These are phyloP conservation scores for Cliona cf. orientalis DNA, from an alignment of 37 sponge, comb jelly and placozoan species.

Conservation along the genomic window DNA sequence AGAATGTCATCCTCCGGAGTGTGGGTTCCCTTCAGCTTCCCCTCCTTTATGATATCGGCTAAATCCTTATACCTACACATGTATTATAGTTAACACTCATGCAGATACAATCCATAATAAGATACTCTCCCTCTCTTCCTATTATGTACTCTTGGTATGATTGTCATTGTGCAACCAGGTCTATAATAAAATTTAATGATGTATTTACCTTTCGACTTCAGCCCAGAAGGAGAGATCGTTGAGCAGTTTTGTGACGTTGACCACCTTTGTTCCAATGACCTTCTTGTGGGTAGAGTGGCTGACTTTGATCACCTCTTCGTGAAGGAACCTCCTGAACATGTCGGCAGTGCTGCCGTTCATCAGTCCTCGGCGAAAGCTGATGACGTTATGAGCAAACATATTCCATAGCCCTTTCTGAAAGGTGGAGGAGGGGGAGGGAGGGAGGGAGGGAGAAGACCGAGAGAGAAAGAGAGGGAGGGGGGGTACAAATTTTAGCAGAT, in stretches of 20 bases:
- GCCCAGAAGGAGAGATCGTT: conserved; percentile 92
- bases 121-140: not conserved
- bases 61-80: conserved; percentile 60
- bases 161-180: not conserved
- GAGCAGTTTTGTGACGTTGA: conserved; percentile 67
- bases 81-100: not conserved
- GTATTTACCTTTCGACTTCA: conserved; percentile 86
- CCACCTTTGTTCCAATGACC: conserved; percentile 18
- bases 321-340: conserved; percentile 48
- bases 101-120: not conserved
- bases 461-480: too few relatives aligned
- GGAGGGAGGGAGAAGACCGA: too few relatives aligned
- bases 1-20: conserved; percentile 74
- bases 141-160: too few relatives aligned
- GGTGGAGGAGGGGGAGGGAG: too few relatives aligned
- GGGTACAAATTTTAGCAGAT: too few relatives aligned
- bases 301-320: conserved; percentile 43
- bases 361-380: conserved; percentile 63
- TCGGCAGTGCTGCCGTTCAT: conserved; percentile 25
- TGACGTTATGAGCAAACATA: conserved; percentile 58
- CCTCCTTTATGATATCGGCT: conserved; percentile 52
- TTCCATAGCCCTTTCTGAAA: conserved; percentile 60
- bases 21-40: conserved; percentile 33
- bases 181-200: not conserved
- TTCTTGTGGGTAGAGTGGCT: conserved; percentile 1